Percentiles rank a stretch among this genome's conserved stretches.
phyloP scores from a whole-genome alignment of 2,888 invertebrate genomes.

The Neocrepidodera transversa region DNA sequence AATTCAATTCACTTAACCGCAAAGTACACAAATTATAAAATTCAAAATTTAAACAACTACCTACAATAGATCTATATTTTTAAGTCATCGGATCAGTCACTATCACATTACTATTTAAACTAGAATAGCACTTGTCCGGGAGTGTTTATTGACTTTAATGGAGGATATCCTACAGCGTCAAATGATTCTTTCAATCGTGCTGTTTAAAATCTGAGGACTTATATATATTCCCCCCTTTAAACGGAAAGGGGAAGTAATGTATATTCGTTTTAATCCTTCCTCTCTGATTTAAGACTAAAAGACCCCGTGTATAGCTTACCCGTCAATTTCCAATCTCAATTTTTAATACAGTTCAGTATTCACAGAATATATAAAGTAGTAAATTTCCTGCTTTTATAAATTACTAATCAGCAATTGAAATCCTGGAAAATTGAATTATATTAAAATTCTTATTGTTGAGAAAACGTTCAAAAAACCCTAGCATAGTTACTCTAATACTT shows the following conservation, averaged over 20 bases:
- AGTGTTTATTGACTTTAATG: slow-evolving; percentile 40
- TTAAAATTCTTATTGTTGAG: too few species aligned
- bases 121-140: slow-evolving; percentile 33
- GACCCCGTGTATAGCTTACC: background rate
- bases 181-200: slow-evolving; percentile 37
- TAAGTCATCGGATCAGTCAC: slow-evolving; percentile 30
- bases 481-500: too few species aligned
- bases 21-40: slow-evolving; percentile 33
- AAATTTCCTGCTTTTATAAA: too few species aligned
- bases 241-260: slow-evolving; percentile 39
- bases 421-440: too few species aligned
- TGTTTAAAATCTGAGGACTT: slow-evolving; percentile 36
- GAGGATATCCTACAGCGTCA: slow-evolving; percentile 39
- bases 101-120: slow-evolving; percentile 34
- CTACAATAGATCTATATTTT: slow-evolving; percentile 26
- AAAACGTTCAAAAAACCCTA: too few species aligned
- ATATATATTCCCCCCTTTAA: slow-evolving; percentile 38
- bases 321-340: too few species aligned
- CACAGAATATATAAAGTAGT: too few species aligned
- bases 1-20: slow-evolving; percentile 5
- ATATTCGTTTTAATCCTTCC: slow-evolving; percentile 36
- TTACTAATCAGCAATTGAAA: too few species aligned
- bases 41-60: slow-evolving; percentile 25
- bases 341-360: too few species aligned
- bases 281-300: slow-evolving; percentile 14